These are phyloP conservation scores for Petrocephalus zakoni DNA, from an alignment of 2,113 vertebrate species.

Conservation along the genomic window DNA sequence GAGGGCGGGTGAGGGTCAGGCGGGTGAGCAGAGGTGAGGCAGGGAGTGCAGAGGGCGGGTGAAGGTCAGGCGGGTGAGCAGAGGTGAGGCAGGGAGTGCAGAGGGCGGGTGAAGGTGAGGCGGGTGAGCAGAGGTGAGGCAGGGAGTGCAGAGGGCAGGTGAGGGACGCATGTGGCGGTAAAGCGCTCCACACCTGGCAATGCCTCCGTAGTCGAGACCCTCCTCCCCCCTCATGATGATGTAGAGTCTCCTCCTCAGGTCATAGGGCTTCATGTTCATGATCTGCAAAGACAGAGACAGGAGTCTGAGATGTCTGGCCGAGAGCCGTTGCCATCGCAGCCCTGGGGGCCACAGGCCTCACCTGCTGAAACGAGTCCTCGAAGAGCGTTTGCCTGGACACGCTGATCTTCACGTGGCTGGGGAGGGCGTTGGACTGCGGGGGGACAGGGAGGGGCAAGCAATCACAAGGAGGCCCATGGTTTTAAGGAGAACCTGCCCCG, in stretches of 20 bases:
- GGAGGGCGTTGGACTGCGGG: constrained; percentile 82
- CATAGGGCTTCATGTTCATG: constrained; percentile 97
- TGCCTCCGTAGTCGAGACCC: constrained; percentile 91
- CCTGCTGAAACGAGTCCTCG: constrained; percentile 97
- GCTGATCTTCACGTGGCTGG: constrained; percentile 95
- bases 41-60: not conserved
- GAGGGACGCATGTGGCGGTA: not conserved
- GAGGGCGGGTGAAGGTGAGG: not conserved
- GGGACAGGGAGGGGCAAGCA: not conserved
- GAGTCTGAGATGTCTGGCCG: not conserved
- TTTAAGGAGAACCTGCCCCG: not conserved
- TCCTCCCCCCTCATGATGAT: constrained; percentile 98
- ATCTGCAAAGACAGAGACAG: constrained; percentile 65
- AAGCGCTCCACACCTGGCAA: constrained; percentile 77
- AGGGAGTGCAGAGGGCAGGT: not conserved
- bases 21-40: not conserved
- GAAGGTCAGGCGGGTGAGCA: constrained; percentile 29
- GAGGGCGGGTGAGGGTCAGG: not conserved
- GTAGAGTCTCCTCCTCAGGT: constrained; percentile 89
- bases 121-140: not conserved
- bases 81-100: constrained; percentile 22
- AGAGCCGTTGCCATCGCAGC: not conserved
- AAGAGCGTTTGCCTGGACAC: constrained; percentile 95
- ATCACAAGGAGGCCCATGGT: not conserved
- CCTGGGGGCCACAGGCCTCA: constrained; percentile 39